Evolutionary conservation across 1,140 invertebrate genomes (phyloP).

Genomic region (Cepaea nemoralis): DNA sequence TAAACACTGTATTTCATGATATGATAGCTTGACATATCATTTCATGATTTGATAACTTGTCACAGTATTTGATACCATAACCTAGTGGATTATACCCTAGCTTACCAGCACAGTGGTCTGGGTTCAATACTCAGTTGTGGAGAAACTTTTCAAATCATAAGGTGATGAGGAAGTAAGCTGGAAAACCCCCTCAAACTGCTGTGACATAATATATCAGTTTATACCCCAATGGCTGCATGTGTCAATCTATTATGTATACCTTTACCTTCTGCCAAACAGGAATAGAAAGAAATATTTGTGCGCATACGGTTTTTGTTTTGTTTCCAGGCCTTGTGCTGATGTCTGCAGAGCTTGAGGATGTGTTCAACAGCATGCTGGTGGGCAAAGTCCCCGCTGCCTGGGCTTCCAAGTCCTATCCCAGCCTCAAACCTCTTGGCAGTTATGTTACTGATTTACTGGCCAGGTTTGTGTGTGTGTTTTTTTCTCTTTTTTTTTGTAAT

Average conservation of each 20-base stretch:
- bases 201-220: too few species aligned
- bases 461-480: constrained; percentile 58
- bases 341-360: constrained; percentile 71
- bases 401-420: constrained; percentile 75
- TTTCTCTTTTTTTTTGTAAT: background rate
- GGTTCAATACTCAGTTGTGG: too few species aligned
- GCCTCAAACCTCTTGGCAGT: constrained; percentile 71
- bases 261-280: background rate
- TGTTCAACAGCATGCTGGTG: constrained; percentile 71
- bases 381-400: constrained; percentile 79
- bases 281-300: too few species aligned
- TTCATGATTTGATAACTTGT: too few species aligned
- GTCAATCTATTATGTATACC: background rate
- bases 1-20: too few species aligned
- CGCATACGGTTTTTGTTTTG: background rate
- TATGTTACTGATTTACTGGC: constrained; percentile 70
- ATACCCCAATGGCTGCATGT: background rate
- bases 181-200: too few species aligned
- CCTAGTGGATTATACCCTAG: too few species aligned
- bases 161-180: too few species aligned
- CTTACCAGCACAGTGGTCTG: too few species aligned
- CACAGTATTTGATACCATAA: too few species aligned
- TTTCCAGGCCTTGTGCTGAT: constrained; percentile 70
- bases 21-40: too few species aligned
- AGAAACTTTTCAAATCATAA: too few species aligned